Percentiles rank a stretch among this genome's conserved stretches.
Evolutionary conservation across 2,888 invertebrate genomes (phyloP).

Genomic region (Hymenopus coronatus): DNA sequence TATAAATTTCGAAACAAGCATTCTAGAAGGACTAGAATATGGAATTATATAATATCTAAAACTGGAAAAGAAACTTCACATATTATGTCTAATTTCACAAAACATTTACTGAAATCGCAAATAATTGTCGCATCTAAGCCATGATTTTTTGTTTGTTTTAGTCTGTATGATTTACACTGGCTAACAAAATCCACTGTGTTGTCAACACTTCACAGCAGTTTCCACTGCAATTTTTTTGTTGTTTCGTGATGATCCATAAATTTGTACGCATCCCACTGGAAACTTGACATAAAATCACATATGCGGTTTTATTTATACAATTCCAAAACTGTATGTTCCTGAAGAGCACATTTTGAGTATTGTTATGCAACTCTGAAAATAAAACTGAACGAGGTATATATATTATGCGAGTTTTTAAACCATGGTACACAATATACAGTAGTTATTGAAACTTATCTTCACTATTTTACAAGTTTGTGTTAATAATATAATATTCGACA

Average conservation of each 20-base stretch:
- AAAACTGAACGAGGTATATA: conserved; percentile 25
- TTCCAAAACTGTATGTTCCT: not conserved
- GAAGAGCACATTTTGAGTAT: conserved; percentile 13
- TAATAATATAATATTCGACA: conserved; percentile 31
- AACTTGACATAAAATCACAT: not conserved
- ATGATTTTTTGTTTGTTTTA: not conserved
- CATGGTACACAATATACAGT: conserved; percentile 19
- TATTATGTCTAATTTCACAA: not conserved
- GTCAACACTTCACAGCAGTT: not conserved
- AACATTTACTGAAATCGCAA: conserved; percentile 4
- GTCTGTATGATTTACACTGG: not conserved
- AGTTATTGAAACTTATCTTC: conserved; percentile 21
- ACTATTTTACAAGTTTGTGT: conserved; percentile 21
- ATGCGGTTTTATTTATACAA: not conserved
- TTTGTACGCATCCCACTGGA: not conserved
- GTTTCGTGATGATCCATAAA: not conserved
- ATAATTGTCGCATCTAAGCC: not conserved
- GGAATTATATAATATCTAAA: not conserved
- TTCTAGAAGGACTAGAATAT: conserved; percentile 17
- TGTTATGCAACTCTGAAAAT: conserved; percentile 4
- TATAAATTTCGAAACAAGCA: conserved; percentile 3
- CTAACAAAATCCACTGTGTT: not conserved
- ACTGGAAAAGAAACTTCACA: not conserved
- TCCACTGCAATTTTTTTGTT: not conserved
- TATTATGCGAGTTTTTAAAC: conserved; percentile 22